phyloP scores from a whole-genome alignment of 2,888 invertebrate species.

The Noctua pronuba region DNA sequence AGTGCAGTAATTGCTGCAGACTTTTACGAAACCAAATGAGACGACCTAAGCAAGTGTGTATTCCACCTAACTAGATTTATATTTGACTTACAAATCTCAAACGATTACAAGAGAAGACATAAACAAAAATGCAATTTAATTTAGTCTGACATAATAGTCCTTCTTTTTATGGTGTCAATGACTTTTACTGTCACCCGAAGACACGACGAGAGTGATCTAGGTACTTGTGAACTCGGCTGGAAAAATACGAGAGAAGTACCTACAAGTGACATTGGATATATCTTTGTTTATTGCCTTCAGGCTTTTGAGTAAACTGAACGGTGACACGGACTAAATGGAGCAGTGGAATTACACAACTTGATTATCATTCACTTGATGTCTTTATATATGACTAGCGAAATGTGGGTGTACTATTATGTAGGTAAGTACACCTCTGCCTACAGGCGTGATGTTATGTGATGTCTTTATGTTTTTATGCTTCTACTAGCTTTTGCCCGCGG shows the following conservation, averaged over 20 bases:
- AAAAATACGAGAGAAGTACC: not conserved
- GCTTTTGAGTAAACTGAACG: not conserved
- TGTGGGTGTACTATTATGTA: no score
- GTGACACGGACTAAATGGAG: not conserved
- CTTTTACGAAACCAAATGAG: not conserved
- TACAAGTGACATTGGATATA: not conserved
- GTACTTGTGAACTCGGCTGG: not conserved
- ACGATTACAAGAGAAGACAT: not conserved
- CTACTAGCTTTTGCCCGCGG: no score
- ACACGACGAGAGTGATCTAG: not conserved
- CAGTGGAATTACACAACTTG: no score
- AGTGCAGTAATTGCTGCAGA: not conserved
- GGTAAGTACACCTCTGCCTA: no score
- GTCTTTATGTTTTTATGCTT: not conserved
- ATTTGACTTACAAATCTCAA: not conserved
- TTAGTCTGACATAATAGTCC: not conserved
- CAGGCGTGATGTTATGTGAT: no score
- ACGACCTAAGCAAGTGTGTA: not conserved
- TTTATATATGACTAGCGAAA: no score
- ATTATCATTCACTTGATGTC: not conserved
- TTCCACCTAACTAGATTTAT: not conserved
- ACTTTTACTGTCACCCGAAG: not conserved
- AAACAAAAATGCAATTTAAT: slow-evolving; percentile 34
- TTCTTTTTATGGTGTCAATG: slow-evolving; percentile 1
- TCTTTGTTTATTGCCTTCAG: slow-evolving; percentile 8